These are phyloP conservation scores for Ricordea florida DNA, from an alignment of 92 coral and sea anemone genomes.

Conservation along the genomic window DNA sequence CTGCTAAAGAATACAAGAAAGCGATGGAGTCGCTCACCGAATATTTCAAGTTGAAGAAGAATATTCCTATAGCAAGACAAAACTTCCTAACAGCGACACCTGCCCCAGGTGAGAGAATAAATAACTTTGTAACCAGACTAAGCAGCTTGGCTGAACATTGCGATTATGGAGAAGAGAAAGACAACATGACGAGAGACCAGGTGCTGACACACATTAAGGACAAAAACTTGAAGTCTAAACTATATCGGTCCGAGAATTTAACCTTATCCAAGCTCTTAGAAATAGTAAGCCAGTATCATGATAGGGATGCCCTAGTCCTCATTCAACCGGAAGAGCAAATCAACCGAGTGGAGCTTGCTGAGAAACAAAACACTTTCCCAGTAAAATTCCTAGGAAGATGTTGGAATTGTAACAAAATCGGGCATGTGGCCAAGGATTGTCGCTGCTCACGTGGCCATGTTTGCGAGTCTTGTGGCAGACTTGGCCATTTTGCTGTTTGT, in stretches of 20 bases:
- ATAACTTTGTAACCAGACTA: too few species aligned
- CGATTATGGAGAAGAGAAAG: too few species aligned
- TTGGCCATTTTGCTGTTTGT: background rate
- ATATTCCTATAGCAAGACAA: slow-evolving; percentile 34
- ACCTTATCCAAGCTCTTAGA: slow-evolving; percentile 23
- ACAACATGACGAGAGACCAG: too few species aligned
- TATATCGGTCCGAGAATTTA: slow-evolving; percentile 35
- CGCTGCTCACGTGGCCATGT: background rate
- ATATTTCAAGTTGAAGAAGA: slow-evolving; percentile 31
- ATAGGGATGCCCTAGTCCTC: slow-evolving; percentile 36
- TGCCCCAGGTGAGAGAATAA: slow-evolving; percentile 17
- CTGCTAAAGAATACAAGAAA: slow-evolving; percentile 20
- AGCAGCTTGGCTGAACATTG: too few species aligned
- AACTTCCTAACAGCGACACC: slow-evolving; percentile 13
- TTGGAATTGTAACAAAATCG: background rate
- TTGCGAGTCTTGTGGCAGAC: background rate
- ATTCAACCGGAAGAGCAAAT: background rate
- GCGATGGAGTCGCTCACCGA: slow-evolving; percentile 15
- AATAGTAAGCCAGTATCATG: slow-evolving; percentile 21
- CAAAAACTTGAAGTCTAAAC: slow-evolving; percentile 28
- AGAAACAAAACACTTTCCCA: background rate
- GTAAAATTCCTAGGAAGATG: background rate
- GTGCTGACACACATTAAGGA: too few species aligned
- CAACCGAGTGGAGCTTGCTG: background rate
- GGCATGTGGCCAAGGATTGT: background rate